Evolutionary conservation across 2,797 vertebrate genomes (phyloP).

Genomic region (Anguilla megastoma): DNA sequence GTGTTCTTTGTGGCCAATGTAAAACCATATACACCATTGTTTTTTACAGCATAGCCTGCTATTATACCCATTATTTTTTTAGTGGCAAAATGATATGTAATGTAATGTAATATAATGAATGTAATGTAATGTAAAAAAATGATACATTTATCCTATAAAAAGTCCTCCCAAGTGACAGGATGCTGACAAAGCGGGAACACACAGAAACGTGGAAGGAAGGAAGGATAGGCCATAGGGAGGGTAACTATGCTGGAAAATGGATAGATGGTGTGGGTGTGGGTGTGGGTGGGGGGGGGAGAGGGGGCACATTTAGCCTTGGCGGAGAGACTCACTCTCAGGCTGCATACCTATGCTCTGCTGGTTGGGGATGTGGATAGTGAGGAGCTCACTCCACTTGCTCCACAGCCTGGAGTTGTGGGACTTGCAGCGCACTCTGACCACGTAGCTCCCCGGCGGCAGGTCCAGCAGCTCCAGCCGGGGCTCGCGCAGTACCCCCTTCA

Average conservation of each 20-base stretch:
- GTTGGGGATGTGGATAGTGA: conserved; percentile 58
- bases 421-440: conserved; percentile 70
- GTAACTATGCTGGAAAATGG: neutral
- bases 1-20: no score
- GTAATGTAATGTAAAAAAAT: no score
- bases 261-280: neutral
- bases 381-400: conserved; percentile 70
- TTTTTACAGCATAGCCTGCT: neutral
- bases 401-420: conserved; percentile 68
- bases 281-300: neutral
- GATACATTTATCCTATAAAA: neutral
- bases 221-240: neutral
- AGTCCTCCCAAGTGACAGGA: neutral
- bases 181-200: neutral
- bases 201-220: neutral
- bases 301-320: neutral
- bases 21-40: no score
- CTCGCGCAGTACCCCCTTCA: conserved; percentile 65
- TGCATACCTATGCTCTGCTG: conserved; percentile 51
- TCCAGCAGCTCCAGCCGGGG: conserved; percentile 65
- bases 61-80: neutral
- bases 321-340: neutral
- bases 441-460: conserved; percentile 61
- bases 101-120: neutral
- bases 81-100: neutral